Conservation (phyloP, 2,797 vertebrate genomes). For the Melopsittacus undulatus region DNA sequence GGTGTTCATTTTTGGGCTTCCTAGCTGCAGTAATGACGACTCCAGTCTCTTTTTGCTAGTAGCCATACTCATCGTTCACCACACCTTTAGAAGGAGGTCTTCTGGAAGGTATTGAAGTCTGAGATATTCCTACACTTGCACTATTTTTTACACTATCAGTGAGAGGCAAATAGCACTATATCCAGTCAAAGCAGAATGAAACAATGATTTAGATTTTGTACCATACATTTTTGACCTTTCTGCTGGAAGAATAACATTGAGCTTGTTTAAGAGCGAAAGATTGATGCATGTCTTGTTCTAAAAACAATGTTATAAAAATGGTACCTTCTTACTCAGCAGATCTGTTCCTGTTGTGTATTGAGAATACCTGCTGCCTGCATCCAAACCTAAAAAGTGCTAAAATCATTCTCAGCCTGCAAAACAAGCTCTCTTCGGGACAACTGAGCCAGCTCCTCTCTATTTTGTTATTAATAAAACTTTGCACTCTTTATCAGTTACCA, state of each 20-base stretch:
- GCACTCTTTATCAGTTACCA: background rate
- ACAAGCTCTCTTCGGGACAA: background rate
- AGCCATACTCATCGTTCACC: rapidly evolving
- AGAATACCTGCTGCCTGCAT: background rate
- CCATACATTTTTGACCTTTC: constrained; percentile 3
- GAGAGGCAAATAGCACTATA: background rate
- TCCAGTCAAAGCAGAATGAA: background rate
- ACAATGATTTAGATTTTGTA: background rate
- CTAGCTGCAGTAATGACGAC: background rate
- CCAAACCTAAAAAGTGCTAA: background rate
- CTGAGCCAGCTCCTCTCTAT: background rate
- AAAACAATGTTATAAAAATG: background rate
- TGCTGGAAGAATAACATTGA: background rate
- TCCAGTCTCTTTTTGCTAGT: background rate
- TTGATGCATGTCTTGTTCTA: background rate
- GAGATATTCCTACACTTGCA: background rate
- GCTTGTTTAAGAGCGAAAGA: constrained; percentile 27
- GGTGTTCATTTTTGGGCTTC: background rate
- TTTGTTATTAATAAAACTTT: background rate
- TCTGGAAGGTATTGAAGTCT: background rate
- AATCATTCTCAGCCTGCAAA: background rate
- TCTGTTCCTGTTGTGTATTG: background rate
- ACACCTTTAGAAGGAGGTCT: background rate
- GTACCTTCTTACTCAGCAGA: constrained; percentile 24
- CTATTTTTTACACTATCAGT: background rate